Percentiles rank a stretch among this genome's conserved stretches.
These are phyloP conservation scores for Helicoverpa assulta DNA, from an alignment of 2,888 invertebrate genomes.

Conservation along the genomic window DNA sequence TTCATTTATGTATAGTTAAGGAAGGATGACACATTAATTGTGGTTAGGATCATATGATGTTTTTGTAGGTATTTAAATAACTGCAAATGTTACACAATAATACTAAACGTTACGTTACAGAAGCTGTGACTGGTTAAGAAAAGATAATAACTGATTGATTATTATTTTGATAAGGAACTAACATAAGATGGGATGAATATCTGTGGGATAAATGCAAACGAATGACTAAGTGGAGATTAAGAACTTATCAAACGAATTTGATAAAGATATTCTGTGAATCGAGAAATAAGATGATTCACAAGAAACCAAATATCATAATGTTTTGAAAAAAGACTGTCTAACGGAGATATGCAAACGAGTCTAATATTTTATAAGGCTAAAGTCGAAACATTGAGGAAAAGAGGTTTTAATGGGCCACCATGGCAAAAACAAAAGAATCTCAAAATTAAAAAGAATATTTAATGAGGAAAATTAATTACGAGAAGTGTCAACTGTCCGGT, in stretches of 20 bases:
- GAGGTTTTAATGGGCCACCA: background rate
- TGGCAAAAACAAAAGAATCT: background rate
- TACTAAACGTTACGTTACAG: constrained; percentile 13
- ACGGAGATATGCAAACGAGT: background rate
- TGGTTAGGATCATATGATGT: background rate
- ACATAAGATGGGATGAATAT: background rate
- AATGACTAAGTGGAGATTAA: constrained; percentile 16
- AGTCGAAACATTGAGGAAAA: too few relatives aligned
- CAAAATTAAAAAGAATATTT: background rate
- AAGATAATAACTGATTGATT: constrained; percentile 24
- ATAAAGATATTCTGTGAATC: background rate
- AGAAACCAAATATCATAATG: background rate
- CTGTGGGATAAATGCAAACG: constrained; percentile 1
- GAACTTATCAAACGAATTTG: constrained; percentile 21
- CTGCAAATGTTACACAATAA: constrained; percentile 24
- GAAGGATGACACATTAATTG: background rate
- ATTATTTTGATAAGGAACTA: constrained; percentile 7
- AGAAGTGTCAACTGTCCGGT: background rate
- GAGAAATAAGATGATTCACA: background rate
- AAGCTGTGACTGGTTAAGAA: background rate
- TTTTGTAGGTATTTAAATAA: background rate
- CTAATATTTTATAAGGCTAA: too few relatives aligned
- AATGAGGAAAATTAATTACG: background rate
- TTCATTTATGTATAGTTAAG: background rate
- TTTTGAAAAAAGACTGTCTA: background rate